Conservation (phyloP, 2,113 vertebrate species). For the Donacobius atricapilla region DNA sequence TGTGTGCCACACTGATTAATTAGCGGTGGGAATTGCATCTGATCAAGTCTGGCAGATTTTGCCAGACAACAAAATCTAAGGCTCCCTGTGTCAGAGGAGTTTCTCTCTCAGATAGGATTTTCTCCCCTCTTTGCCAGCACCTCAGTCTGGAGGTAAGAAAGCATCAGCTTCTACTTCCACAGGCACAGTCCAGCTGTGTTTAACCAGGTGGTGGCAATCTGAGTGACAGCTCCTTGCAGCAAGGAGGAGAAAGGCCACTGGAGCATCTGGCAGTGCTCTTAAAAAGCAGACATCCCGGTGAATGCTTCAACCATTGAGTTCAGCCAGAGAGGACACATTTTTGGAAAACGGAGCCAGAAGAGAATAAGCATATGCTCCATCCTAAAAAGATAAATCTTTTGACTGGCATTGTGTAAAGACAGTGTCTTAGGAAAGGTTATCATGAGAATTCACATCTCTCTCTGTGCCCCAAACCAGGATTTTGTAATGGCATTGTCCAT, state of each 20-base stretch:
- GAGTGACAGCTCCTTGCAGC: not conserved
- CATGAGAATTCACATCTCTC: not conserved
- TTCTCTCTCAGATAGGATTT: not conserved
- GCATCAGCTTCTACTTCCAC: not conserved
- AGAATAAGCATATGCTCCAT: not conserved
- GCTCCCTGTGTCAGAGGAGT: not conserved
- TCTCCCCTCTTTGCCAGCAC: not conserved
- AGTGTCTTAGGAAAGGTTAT: not conserved
- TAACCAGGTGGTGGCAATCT: not conserved
- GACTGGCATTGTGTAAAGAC: not conserved
- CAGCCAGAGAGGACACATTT: not conserved
- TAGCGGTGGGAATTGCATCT: not conserved
- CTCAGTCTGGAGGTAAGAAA: not conserved
- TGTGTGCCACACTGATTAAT: not conserved
- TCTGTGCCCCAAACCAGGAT: constrained; percentile 76
- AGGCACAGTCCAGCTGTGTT: not conserved
- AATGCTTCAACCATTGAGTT: not conserved
- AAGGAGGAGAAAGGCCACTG: not conserved
- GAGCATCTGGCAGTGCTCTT: not conserved
- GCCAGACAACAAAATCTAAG: not conserved
- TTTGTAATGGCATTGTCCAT: constrained; percentile 93
- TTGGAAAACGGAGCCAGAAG: not conserved
- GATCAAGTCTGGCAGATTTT: not conserved
- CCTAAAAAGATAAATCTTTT: not conserved
- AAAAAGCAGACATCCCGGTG: fast-evolving